A percentile compares a stretch with the other conserved stretches of the same genome.
Conservation (phyloP, 2,113 vertebrate species). For the Pachyramphus minor region DNA sequence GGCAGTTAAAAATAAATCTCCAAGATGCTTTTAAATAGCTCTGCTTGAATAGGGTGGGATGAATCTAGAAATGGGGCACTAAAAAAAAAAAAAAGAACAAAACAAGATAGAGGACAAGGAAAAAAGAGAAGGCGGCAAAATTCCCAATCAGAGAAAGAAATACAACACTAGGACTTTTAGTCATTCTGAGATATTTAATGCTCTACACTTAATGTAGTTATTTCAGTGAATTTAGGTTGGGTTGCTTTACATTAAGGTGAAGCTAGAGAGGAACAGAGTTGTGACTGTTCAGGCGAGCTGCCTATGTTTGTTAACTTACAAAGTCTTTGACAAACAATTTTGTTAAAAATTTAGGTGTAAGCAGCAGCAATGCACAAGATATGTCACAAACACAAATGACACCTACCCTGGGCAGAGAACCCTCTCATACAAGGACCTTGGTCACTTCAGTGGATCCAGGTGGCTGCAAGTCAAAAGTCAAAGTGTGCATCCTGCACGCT, state of each 20-base stretch:
- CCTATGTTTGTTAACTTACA: accelerated
- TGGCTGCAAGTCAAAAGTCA: background rate
- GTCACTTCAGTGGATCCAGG: background rate
- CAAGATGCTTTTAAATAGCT: background rate
- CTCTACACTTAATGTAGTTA: background rate
- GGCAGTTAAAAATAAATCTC: conserved; percentile 36
- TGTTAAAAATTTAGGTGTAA: background rate
- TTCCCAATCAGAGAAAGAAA: background rate
- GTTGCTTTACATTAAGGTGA: background rate
- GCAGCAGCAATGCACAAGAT: accelerated
- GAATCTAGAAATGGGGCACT: background rate
- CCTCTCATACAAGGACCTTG: background rate
- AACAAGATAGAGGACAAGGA: accelerated
- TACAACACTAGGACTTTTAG: background rate
- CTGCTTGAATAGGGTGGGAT: background rate
- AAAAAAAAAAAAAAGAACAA: background rate
- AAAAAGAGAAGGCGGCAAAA: background rate
- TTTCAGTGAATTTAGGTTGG: background rate
- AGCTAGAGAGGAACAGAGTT: background rate
- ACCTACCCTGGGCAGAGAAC: background rate
- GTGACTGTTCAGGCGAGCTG: background rate
- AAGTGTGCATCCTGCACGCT: background rate
- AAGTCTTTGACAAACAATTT: background rate
- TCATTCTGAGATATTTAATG: accelerated
- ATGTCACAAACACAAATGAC: background rate